Evolutionary conservation across 2,797 vertebrate genomes (phyloP), one percentile per base, ranked within the genome.

Genomic region (Hemibagrus guttatus): DNA sequence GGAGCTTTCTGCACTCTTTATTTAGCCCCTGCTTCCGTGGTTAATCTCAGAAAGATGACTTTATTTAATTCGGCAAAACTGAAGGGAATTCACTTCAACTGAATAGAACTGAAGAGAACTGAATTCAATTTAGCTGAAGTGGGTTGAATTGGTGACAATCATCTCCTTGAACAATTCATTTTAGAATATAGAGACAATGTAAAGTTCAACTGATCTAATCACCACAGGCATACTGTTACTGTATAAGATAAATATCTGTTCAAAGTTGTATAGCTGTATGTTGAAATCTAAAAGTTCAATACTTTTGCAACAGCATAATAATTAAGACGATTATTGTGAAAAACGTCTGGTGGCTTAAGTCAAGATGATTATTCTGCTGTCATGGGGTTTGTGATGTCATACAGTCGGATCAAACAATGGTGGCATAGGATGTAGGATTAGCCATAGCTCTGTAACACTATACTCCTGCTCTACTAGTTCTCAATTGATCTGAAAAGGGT

Each of bases 331-430:
- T 54, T 6, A 31, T 52, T 28, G 31, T 76, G 21, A 26, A 52
- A 35, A 21, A 79, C 14, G 19, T 79, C 11, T 39, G 54, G 31
- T 59, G 54, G 75, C 17, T 78, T 35, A 58, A 76, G 49, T 78
- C 72, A 52, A 56, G 49, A 76, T 79, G 23, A 79, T 79, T 79
- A 79, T 23, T 79, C 54, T 1, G 52, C 75, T 56, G 28, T 31
- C 16, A 78, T 58, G 17, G 52, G 49, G 54, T 23, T 35, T 58
- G 54, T 56, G 28, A 35, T 21, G 31, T 79, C 76, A 79, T 13
- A 59, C 28, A 76, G 54, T 54, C 9, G 49, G 3, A 54, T 19
- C 16, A 17, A 76, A 75, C 72, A 54, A 54, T 17, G 6, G 46
- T n/a, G 46, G 69, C 21, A 49, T 4, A 49, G 71, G 14, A 75